Evolutionary conservation across 92 coral and sea anemone species (phyloP).

Genomic region (Umimayanthus chanpuru): DNA sequence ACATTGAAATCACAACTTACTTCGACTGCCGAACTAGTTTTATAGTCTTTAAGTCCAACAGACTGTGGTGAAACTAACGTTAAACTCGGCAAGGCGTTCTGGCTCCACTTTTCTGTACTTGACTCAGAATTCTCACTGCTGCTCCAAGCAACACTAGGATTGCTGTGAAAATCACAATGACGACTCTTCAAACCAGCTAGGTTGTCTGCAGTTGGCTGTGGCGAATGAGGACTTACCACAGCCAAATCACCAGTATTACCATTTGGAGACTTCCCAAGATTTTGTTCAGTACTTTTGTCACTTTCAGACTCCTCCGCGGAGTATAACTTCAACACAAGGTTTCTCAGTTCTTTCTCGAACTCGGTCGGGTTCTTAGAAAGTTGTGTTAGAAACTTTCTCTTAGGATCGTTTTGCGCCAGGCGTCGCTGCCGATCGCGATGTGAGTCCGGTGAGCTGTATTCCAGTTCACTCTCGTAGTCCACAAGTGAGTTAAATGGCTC

Average conservation of each 20-base stretch:
- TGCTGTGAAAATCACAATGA: not conserved
- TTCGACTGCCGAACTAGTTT: not conserved
- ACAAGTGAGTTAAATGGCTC: slow-evolving; percentile 61
- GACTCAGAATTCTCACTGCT: not conserved
- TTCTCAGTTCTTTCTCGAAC: slow-evolving; percentile 72
- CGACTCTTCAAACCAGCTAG: not conserved
- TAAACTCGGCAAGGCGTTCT: slow-evolving; percentile 1
- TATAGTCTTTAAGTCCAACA: not conserved
- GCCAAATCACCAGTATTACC: not conserved
- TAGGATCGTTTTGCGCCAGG: slow-evolving; percentile 41
- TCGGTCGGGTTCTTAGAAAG: slow-evolving; percentile 73
- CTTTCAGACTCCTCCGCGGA: slow-evolving; percentile 58
- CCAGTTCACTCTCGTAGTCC: slow-evolving; percentile 70
- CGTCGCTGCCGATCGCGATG: slow-evolving; percentile 40
- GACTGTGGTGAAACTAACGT: slow-evolving; percentile 8
- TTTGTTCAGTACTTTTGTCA: not conserved
- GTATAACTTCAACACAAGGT: slow-evolving; percentile 70
- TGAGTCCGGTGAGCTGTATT: slow-evolving; percentile 43
- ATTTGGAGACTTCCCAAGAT: not conserved
- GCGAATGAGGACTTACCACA: not conserved
- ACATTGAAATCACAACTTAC: not conserved
- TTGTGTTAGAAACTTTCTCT: slow-evolving; percentile 60
- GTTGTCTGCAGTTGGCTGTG: not conserved
- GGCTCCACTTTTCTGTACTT: not conserved
- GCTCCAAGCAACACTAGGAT: not conserved